Conservation (phyloP, 2,113 vertebrate species). For the Ctenomys sociabilis region DNA sequence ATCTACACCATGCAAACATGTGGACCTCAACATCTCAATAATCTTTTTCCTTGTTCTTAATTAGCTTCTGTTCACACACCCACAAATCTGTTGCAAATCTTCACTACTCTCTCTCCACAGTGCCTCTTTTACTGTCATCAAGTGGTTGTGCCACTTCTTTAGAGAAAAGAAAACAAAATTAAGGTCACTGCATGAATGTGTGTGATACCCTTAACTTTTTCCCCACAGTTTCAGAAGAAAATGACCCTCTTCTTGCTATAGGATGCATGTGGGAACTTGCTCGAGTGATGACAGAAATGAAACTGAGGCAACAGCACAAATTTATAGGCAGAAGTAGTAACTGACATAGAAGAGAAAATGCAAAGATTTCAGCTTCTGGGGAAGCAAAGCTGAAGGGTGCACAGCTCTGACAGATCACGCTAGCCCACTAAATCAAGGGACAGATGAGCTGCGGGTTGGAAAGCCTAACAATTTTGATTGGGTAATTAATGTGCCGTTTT, state of each 20-base stretch:
- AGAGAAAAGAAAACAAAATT: slow-evolving; percentile 2
- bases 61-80: background rate
- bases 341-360: background rate
- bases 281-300: background rate
- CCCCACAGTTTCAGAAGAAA: background rate
- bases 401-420: background rate
- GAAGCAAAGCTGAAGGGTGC: background rate
- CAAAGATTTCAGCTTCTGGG: background rate
- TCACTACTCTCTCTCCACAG: background rate
- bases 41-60: background rate
- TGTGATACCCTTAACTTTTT: background rate
- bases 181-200: background rate
- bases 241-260: background rate
- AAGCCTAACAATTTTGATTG: background rate
- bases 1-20: too few relatives aligned
- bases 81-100: background rate
- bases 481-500: background rate
- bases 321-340: background rate
- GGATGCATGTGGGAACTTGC: background rate
- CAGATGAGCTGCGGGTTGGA: background rate
- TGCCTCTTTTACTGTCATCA: background rate
- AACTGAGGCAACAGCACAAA: background rate
- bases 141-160: background rate
- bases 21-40: background rate
- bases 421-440: background rate